Percentiles rank a stretch among this genome's conserved stretches.
Conservation (phyloP, 2,797 vertebrate species). For the Rhynchonycteris naso region DNA sequence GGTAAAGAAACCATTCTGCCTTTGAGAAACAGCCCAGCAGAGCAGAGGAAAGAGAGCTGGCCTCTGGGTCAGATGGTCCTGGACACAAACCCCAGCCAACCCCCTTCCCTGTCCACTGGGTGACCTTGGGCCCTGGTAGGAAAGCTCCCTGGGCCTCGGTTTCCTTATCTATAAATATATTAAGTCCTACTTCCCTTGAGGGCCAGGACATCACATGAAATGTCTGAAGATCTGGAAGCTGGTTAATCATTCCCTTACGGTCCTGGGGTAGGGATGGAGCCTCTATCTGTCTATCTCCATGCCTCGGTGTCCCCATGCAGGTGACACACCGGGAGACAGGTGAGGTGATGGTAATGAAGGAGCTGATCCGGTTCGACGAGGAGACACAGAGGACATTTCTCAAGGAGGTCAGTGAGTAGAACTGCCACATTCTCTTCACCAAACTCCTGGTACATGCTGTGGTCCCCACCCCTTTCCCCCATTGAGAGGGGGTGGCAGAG, state of each 20-base stretch:
- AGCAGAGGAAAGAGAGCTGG: not conserved
- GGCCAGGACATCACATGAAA: too few relatives aligned
- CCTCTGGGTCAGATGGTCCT: not conserved
- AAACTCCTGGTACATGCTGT: not conserved
- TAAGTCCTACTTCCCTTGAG: fast-evolving
- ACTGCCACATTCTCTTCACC: not conserved
- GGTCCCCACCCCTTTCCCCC: not conserved
- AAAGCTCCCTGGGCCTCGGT: not conserved
- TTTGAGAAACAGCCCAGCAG: not conserved
- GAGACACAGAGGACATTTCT: conserved; percentile 97
- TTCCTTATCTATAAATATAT: not conserved
- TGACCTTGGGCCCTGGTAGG: not conserved
- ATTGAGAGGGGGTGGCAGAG: not conserved
- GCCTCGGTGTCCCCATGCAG: conserved; percentile 77
- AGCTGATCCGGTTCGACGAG: conserved; percentile 97
- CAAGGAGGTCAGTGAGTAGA: conserved; percentile 90
- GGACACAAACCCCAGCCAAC: not conserved
- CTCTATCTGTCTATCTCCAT: not conserved
- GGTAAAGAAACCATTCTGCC: not conserved
- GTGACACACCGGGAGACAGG: conserved; percentile 97
- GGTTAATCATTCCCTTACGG: fast-evolving
- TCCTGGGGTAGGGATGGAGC: not conserved
- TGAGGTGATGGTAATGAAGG: conserved; percentile 99
- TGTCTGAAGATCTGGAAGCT: not conserved
- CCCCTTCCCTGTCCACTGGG: not conserved